Evolutionary conservation across 1,140 invertebrate species (phyloP).

Genomic region (Metopolophium dirhodum): DNA sequence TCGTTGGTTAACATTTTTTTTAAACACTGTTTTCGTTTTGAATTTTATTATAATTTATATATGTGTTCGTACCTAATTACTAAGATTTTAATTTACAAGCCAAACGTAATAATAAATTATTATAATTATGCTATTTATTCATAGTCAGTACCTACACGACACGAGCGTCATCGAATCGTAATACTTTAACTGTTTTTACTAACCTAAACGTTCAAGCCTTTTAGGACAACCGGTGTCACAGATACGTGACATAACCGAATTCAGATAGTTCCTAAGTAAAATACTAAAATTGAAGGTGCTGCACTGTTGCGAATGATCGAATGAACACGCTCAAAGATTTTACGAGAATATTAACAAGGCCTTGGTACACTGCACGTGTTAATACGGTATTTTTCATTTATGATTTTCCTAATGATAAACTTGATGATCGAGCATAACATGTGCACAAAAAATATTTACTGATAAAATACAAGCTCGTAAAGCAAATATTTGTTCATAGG

Average conservation of each 20-base stretch:
- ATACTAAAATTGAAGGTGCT: background rate
- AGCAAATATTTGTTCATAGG: background rate
- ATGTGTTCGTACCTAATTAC: background rate
- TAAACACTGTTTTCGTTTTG: background rate
- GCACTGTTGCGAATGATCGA: background rate
- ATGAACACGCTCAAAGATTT: constrained; percentile 30
- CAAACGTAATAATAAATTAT: background rate
- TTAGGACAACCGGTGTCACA: background rate
- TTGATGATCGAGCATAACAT: background rate
- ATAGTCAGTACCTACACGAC: too few species aligned
- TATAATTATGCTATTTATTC: background rate
- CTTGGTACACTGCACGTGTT: background rate
- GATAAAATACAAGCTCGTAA: background rate
- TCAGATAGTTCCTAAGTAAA: constrained; percentile 34
- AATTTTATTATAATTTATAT: background rate
- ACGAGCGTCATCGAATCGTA: background rate
- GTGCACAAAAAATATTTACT: background rate
- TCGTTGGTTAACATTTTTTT: background rate
- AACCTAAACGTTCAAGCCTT: background rate
- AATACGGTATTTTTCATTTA: constrained; percentile 42
- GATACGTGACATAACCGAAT: constrained; percentile 42
- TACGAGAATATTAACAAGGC: constrained; percentile 23
- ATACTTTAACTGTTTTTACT: background rate
- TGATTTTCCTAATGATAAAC: background rate
- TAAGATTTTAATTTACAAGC: background rate